A percentile compares a stretch with the other conserved stretches of the same genome.
phyloP scores from a whole-genome alignment of 2,797 vertebrate genomes.

The Etheostoma perlongum region DNA sequence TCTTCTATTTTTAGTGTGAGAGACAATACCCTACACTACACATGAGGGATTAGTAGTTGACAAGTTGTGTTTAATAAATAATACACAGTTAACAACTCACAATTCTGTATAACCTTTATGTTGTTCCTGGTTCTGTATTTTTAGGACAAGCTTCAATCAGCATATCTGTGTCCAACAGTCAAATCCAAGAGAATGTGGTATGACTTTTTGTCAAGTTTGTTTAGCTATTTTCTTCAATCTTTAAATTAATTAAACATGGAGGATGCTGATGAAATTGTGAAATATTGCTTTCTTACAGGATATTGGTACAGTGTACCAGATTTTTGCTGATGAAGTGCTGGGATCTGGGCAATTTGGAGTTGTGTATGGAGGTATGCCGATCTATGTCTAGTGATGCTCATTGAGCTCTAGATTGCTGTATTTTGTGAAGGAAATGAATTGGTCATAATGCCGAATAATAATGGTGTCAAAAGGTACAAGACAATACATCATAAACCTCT shows the following conservation, averaged over 20 bases:
- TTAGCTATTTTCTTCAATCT: background rate
- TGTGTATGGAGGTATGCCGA: slow-evolving; percentile 89
- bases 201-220: slow-evolving; percentile 46
- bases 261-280: slow-evolving; percentile 7
- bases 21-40: background rate
- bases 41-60: background rate
- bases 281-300: slow-evolving; percentile 79
- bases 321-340: slow-evolving; percentile 93
- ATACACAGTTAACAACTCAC: background rate
- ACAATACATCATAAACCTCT: slow-evolving; percentile 1
- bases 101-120: background rate
- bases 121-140: slow-evolving; percentile 45
- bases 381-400: background rate
- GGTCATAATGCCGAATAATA: background rate
- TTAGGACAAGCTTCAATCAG: slow-evolving; percentile 92
- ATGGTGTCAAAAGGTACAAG: background rate
- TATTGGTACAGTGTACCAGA: slow-evolving; percentile 93
- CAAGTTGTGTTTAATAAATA: no score
- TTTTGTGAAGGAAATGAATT: background rate
- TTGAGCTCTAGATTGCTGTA: background rate
- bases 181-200: slow-evolving; percentile 94
- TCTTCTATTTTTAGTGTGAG: background rate
- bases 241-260: slow-evolving; percentile 4
- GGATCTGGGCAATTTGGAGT: slow-evolving; percentile 94
- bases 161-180: slow-evolving; percentile 93